Base-by-base conservation (phyloP, 2,888 invertebrate genomes). In the Melanostoma scalare region DNA sequence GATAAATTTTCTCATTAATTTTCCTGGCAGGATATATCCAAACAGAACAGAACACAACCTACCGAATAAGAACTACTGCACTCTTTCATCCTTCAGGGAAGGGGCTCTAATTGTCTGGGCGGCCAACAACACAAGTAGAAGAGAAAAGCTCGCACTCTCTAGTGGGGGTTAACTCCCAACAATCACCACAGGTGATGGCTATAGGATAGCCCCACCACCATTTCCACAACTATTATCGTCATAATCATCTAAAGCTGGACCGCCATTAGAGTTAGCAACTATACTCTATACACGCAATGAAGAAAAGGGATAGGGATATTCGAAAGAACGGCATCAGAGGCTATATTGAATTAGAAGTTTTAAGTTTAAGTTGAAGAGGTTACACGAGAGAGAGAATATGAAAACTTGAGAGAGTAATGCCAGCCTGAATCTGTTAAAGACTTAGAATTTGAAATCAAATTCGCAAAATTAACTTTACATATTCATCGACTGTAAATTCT, bases 1-100 rank as follows among this genome's bases (percentile, higher is more conserved):
- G 9, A 60, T 60, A 67, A 82, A 85, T 81, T 86, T 85, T 42
- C 74, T 63, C 60, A 68, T 75, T 77, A 85, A 85, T 85, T 76
- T 68, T 9, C 67, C 6, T 53, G 30, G 58, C 50, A 76, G 68
- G 42, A 69, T 77, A 20, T 20, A 71, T 65, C 58, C 63, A 77
- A 71, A 58, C 63, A 56, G 63, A 56, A 33, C 1, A 10, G 8
- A 1, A 6, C 44, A 9, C 6, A 20, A 20, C 35, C 1, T 6
- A 42, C 6, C 20, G 20, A 20, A 20, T 20, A 48, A 46, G 9
- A 46, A 10, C 46, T 5, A 53, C n/a, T 30, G 8, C 36, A 3
- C 48, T 9, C 42, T 31, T 36, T 53, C 53, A 56, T 55, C 46
- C 20, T 36, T 38, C 10, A 44, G 38, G 10, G 31, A 61, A 69